These are phyloP conservation scores for Heliconius nattereri DNA, from an alignment of 1,140 invertebrate species.

Conservation along the genomic window DNA sequence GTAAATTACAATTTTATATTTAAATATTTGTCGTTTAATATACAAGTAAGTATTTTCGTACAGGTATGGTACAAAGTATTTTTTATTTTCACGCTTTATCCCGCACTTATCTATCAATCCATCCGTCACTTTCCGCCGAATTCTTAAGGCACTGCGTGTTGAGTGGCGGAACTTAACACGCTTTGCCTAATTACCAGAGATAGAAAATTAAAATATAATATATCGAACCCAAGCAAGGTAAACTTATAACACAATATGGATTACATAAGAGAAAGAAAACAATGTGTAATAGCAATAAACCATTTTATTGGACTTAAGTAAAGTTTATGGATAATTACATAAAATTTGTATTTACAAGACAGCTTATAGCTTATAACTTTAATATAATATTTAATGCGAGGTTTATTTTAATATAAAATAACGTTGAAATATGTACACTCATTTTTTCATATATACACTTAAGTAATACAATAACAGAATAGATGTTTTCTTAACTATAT, in stretches of 20 bases:
- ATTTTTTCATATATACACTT: not conserved
- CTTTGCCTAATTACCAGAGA: no score
- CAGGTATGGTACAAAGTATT: no score
- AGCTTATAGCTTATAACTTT: conserved; percentile 21
- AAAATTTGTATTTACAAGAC: conserved; percentile 56
- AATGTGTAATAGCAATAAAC: conserved; percentile 35
- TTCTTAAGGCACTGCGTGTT: no score
- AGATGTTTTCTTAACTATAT: not conserved
- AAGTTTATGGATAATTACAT: conserved; percentile 36
- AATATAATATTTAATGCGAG: conserved; percentile 51
- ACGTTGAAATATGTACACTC: not conserved
- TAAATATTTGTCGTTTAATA: no score
- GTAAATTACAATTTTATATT: no score
- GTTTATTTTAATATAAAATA: conserved; percentile 34
- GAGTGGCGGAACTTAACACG: no score
- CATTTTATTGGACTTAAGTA: conserved; percentile 41
- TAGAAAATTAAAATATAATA: no score
- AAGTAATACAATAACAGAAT: not conserved
- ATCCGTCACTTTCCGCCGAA: no score
- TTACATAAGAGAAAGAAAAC: conserved; percentile 35
- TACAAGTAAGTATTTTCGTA: no score
- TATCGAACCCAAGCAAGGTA: no score
- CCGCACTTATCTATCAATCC: no score
- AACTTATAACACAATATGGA: not conserved
- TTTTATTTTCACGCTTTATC: no score